These are phyloP conservation scores for Drosophila picticornis DNA, from an alignment of 2,888 invertebrate genomes.

Conservation along the genomic window DNA sequence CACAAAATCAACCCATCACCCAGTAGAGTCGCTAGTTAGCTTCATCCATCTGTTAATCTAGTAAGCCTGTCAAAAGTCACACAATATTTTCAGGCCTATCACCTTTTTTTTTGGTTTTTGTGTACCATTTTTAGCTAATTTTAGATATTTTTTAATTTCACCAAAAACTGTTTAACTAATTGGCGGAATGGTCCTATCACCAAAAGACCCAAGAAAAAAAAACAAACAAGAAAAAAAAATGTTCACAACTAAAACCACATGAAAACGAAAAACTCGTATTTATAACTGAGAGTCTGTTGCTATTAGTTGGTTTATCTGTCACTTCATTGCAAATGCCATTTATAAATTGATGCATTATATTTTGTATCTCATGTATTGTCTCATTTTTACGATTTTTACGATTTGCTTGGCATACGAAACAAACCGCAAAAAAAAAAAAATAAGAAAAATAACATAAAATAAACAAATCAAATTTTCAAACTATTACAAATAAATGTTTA, in stretches of 20 bases:
- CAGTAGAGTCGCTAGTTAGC: conserved; percentile 41
- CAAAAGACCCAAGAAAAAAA: conserved; percentile 49
- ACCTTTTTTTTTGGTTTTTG: conserved; percentile 22
- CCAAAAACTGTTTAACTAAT: conserved; percentile 74
- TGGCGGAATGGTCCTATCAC: conserved; percentile 82
- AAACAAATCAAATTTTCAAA: conserved; percentile 40
- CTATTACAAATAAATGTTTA: conserved; percentile 48
- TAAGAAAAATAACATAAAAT: conserved; percentile 23
- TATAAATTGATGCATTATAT: conserved; percentile 46
- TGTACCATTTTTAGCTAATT: conserved; percentile 36
- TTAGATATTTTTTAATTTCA: conserved; percentile 24
- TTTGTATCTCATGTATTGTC: conserved; percentile 51
- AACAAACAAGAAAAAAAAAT: conserved; percentile 11
- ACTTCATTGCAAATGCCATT: conserved; percentile 44
- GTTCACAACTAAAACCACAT: conserved; percentile 25
- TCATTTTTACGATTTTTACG: conserved; percentile 51
- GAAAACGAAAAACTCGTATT: conserved; percentile 23
- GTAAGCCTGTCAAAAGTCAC: conserved; percentile 41
- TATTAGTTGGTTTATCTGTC: conserved; percentile 43
- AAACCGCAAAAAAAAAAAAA: conserved; percentile 13
- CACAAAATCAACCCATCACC: background rate
- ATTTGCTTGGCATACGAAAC: conserved; percentile 43
- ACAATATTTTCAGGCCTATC: conserved; percentile 67
- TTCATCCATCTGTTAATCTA: conserved; percentile 41
- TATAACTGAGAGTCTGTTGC: conserved; percentile 22